phyloP scores from a whole-genome alignment of 2,113 vertebrate species.

The Polypterus bichir region DNA sequence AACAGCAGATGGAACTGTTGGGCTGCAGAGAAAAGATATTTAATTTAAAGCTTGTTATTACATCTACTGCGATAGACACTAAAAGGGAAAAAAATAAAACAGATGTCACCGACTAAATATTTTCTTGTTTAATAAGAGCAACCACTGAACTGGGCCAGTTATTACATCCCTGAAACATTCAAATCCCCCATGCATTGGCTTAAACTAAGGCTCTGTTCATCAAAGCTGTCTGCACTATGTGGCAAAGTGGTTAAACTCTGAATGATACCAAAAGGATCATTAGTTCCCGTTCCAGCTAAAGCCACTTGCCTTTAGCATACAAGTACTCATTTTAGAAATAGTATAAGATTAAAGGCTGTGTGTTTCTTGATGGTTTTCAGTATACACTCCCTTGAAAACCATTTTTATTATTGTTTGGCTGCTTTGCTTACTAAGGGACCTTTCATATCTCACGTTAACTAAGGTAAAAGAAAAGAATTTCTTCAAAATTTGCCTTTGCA shows the following conservation, averaged over 20 bases:
- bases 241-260: constrained; percentile 10
- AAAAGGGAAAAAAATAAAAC: neutral
- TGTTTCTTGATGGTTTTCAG: constrained; percentile 12
- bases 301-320: constrained; percentile 13
- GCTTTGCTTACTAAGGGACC: neutral
- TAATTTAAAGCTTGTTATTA: constrained; percentile 18
- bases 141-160: constrained; percentile 13
- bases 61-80: constrained; percentile 11
- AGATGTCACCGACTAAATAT: constrained; percentile 16
- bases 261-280: constrained; percentile 18
- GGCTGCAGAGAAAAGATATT: constrained; percentile 15
- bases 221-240: constrained; percentile 6
- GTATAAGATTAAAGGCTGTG: constrained; percentile 6
- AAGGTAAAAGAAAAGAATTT: too few relatives aligned
- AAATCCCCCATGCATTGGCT: constrained; percentile 16
- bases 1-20: constrained; percentile 21
- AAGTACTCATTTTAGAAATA: constrained; percentile 11
- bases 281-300: constrained; percentile 15
- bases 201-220: constrained; percentile 10
- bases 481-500: too few relatives aligned
- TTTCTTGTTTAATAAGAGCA: constrained; percentile 14
- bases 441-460: too few relatives aligned
- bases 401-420: neutral
- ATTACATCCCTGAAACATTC: constrained; percentile 22
- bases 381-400: constrained; percentile 16